A percentile compares a stretch with the other conserved stretches of the same genome.
Evolutionary conservation across 2,113 vertebrate species (phyloP).

Genomic region (Camarhynchus parvulus): DNA sequence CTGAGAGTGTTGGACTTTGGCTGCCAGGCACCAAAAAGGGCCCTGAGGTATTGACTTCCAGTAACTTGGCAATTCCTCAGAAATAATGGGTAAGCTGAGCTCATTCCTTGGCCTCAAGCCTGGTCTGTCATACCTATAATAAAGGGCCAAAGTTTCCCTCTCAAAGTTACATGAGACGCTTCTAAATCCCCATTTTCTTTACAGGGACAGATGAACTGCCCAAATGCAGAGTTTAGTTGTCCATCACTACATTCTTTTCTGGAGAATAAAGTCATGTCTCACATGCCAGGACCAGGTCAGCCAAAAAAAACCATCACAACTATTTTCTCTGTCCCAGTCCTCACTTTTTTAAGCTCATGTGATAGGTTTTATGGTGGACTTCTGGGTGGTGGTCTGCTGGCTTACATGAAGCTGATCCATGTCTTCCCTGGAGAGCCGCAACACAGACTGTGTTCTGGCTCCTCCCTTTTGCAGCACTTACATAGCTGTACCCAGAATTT

Average conservation of each 20-base stretch:
- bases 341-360: neutral
- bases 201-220: neutral
- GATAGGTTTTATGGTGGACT: neutral
- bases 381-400: neutral
- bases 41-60: slow-evolving; percentile 8
- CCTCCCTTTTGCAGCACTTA: neutral
- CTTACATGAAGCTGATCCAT: neutral
- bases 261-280: neutral
- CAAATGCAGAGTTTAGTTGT: neutral
- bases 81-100: slow-evolving; percentile 2
- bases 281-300: neutral
- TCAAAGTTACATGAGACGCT: neutral
- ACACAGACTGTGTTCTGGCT: neutral
- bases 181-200: slow-evolving; percentile 14
- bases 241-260: neutral
- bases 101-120: slow-evolving; percentile 32
- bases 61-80: slow-evolving; percentile 44
- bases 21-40: neutral
- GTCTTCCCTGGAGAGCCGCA: neutral
- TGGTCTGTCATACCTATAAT: neutral
- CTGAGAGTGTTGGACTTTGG: neutral
- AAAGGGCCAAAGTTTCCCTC: neutral
- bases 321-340: neutral
- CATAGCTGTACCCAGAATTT: neutral
- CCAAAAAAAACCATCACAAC: neutral